phyloP scores from a whole-genome alignment of 2,888 invertebrate genomes.

The Zygothrica quintamaculata region DNA sequence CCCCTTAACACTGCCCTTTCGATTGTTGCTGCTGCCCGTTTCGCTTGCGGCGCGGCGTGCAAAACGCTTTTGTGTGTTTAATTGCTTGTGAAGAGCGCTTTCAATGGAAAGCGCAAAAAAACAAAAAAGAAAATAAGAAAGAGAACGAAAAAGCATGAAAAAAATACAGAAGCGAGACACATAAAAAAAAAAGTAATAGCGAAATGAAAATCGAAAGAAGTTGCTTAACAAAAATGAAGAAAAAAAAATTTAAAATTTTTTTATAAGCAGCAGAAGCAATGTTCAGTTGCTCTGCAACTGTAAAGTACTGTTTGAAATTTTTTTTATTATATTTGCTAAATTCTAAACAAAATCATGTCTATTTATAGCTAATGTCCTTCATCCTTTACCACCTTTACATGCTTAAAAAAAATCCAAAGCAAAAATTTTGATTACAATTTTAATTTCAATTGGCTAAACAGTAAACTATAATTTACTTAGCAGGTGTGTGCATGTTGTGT shows the following conservation, averaged over 20 bases:
- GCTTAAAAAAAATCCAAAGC: too few relatives aligned
- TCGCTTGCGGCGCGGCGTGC: constrained; percentile 71
- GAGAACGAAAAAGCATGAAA: constrained; percentile 14
- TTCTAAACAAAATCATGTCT: too few relatives aligned
- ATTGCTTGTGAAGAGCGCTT: constrained; percentile 83
- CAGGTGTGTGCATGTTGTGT: not conserved
- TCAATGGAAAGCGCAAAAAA: constrained; percentile 75
- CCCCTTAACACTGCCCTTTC: not conserved
- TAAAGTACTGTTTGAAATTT: not conserved
- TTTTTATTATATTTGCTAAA: too few relatives aligned
- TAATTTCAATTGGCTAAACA: constrained; percentile 34
- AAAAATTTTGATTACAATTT: too few relatives aligned
- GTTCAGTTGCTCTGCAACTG: not conserved
- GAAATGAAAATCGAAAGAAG: not conserved
- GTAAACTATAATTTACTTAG: constrained; percentile 41
- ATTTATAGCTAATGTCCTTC: too few relatives aligned
- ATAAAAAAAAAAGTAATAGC: constrained; percentile 11
- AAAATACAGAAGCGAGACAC: constrained; percentile 7
- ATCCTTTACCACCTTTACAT: too few relatives aligned
- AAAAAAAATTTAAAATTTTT: not conserved
- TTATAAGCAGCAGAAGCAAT: not conserved
- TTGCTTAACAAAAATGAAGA: not conserved
- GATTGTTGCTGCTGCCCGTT: constrained; percentile 44
- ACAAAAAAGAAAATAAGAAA: constrained; percentile 25
- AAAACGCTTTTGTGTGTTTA: constrained; percentile 83